Evolutionary conservation across 2,797 vertebrate species (phyloP).

Genomic region (Bryconaethiops microstoma): DNA sequence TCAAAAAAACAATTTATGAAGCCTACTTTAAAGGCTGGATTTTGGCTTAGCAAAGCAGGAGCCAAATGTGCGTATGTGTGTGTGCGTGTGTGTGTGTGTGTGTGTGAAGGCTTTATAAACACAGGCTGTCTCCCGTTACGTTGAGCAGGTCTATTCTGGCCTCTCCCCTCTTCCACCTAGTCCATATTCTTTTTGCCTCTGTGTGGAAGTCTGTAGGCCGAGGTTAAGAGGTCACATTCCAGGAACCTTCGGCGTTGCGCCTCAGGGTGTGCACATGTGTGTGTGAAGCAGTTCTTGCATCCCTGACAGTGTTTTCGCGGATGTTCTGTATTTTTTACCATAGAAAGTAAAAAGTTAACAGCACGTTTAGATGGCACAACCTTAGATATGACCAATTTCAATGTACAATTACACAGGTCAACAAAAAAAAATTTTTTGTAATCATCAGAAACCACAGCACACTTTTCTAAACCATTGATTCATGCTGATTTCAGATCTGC

Average conservation of each 20-base stretch:
- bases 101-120: conserved; percentile 35
- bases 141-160: conserved; percentile 78
- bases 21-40: neutral
- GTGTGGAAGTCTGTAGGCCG: conserved; percentile 76
- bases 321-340: neutral
- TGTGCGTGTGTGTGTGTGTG: conserved; percentile 64
- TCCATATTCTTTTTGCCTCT: conserved; percentile 68
- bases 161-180: conserved; percentile 68
- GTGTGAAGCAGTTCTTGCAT: conserved; percentile 39
- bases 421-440: too few relatives aligned
- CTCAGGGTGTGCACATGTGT: conserved; percentile 69
- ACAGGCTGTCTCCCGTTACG: conserved; percentile 65
- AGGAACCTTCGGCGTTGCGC: conserved; percentile 75
- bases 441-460: too few relatives aligned
- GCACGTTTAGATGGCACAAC: too few relatives aligned
- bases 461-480: too few relatives aligned
- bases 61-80: neutral
- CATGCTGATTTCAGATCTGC: too few relatives aligned
- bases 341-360: neutral
- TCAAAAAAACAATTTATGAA: neutral
- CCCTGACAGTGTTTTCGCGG: conserved; percentile 48
- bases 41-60: neutral
- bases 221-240: conserved; percentile 82
- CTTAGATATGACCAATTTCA: too few relatives aligned
- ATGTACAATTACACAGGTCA: neutral